Percentiles rank a stretch among this genome's conserved stretches.
Evolutionary conservation across 1,140 invertebrate genomes (phyloP).

Genomic region (Helicoverpa zea): DNA sequence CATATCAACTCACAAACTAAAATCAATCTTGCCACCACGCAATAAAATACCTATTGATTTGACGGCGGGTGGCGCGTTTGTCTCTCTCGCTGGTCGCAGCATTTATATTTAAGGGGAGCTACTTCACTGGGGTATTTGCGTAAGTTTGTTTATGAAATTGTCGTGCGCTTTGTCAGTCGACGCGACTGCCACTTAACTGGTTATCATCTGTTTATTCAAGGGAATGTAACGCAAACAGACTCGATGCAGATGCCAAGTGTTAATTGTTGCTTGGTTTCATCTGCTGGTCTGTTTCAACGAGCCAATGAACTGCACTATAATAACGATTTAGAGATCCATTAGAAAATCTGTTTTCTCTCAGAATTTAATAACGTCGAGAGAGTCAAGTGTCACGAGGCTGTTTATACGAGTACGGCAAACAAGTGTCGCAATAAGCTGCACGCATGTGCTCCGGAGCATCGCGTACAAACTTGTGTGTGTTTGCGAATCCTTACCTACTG

Average conservation of each 20-base stretch:
- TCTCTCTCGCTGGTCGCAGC: slow-evolving; percentile 1
- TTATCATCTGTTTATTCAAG: slow-evolving; percentile 48
- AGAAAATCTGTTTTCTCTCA: slow-evolving; percentile 3
- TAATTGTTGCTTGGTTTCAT: slow-evolving; percentile 17
- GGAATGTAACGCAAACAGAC: slow-evolving; percentile 43
- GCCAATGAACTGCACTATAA: slow-evolving; percentile 1
- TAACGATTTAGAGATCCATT: too few species aligned
- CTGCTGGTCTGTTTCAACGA: background rate
- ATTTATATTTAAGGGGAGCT: slow-evolving; percentile 46
- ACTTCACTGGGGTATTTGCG: slow-evolving; percentile 49
- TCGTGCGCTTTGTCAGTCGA: slow-evolving; percentile 42
- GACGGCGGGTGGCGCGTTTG: slow-evolving; percentile 1
- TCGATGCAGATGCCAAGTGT: slow-evolving; percentile 11
- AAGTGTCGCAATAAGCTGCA: background rate
- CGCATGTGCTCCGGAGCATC: background rate
- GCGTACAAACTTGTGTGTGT: slow-evolving; percentile 8
- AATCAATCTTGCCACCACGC: slow-evolving; percentile 27
- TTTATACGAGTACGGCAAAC: background rate
- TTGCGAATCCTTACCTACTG: background rate
- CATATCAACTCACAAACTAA: slow-evolving; percentile 40
- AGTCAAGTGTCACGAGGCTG: background rate
- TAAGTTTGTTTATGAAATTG: slow-evolving; percentile 52
- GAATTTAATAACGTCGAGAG: too few species aligned
- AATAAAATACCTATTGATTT: slow-evolving; percentile 34
- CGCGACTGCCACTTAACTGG: slow-evolving; percentile 42